Evolutionary conservation across 35 echinoderm and acorn worm species (phyloP).

Genomic region (Lytechinus variegatus): DNA sequence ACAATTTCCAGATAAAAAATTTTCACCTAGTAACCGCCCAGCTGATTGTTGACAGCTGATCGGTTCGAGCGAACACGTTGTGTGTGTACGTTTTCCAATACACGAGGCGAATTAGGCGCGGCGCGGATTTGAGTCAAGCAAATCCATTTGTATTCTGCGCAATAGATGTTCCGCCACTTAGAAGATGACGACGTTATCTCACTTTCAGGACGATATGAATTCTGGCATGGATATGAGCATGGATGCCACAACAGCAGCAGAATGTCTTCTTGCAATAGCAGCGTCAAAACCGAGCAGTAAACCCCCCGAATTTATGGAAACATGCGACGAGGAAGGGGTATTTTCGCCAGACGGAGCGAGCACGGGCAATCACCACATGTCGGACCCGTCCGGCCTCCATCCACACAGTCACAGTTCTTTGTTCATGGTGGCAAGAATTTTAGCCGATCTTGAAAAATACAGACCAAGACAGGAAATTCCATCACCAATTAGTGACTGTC

Average conservation of each 20-base stretch:
- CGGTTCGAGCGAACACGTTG: background rate
- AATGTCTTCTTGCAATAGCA: constrained; percentile 87
- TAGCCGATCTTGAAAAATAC: constrained; percentile 90
- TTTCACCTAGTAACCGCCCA: constrained; percentile 38
- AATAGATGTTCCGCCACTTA: background rate
- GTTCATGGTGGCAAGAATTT: constrained; percentile 95
- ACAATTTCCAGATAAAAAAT: background rate
- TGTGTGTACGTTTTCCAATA: constrained; percentile 23
- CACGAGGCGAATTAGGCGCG: background rate
- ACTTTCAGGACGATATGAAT: constrained; percentile 26
- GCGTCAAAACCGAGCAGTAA: constrained; percentile 64
- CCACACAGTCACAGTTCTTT: constrained; percentile 72
- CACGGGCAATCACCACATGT: constrained; percentile 40
- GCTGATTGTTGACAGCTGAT: constrained; percentile 56
- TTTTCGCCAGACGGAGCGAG: constrained; percentile 38
- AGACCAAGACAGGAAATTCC: constrained; percentile 77
- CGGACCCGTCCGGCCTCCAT: constrained; percentile 17
- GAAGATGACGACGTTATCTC: constrained; percentile 27
- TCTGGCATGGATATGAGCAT: constrained; percentile 44
- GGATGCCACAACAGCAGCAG: constrained; percentile 83
- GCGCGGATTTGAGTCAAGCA: background rate
- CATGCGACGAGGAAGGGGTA: background rate
- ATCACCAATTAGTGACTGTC: constrained; percentile 80
- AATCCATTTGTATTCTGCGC: background rate
- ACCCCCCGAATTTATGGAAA: constrained; percentile 58